phyloP scores from a whole-genome alignment of 2,113 vertebrate species.

The Nipponia nippon region DNA sequence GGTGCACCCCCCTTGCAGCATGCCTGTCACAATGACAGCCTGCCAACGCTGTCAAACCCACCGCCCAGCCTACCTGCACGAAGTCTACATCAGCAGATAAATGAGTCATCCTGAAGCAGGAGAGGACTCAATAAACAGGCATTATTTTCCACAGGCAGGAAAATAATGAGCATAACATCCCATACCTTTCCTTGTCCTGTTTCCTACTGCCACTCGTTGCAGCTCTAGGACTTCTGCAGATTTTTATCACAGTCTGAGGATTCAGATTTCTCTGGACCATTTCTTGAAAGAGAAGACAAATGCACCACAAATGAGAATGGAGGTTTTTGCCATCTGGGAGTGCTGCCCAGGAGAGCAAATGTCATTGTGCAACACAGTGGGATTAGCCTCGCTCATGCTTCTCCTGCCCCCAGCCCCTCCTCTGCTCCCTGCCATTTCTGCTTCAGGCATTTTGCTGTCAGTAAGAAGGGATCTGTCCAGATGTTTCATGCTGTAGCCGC shows the following conservation, averaged over 20 bases:
- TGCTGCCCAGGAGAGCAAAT: background rate
- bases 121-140: background rate
- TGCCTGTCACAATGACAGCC: background rate
- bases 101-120: background rate
- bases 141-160: background rate
- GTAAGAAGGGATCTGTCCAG: background rate
- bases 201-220: background rate
- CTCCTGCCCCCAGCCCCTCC: background rate
- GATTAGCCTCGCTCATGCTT: background rate
- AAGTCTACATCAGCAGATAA: background rate
- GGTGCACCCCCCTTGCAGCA: background rate
- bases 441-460: background rate
- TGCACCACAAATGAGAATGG: background rate
- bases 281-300: background rate
- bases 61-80: background rate
- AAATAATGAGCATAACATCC: background rate
- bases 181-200: background rate
- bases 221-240: background rate
- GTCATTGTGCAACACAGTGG: background rate
- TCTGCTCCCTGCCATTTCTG: background rate
- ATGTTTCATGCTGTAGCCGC: rapidly evolving
- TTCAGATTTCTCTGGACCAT: background rate
- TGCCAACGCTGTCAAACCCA: background rate
- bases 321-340: background rate
- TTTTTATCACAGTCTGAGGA: background rate